Evolutionary conservation across 92 coral and sea anemone genomes (phyloP).

Genomic region (Zoanthus sociatus): DNA sequence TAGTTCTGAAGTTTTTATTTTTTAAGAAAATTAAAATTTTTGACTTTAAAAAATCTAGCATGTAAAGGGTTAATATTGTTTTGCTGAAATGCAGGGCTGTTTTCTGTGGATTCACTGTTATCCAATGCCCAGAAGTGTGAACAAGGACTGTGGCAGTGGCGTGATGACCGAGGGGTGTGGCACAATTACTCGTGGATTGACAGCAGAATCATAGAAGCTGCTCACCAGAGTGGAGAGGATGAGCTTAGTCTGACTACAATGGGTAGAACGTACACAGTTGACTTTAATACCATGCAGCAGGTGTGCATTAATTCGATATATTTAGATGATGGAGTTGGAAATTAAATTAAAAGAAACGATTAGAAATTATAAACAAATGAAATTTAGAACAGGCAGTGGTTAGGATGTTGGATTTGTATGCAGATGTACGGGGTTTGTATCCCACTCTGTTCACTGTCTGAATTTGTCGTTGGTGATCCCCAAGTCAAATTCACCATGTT

Average conservation of each 20-base stretch:
- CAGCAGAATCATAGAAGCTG: slow-evolving; percentile 98
- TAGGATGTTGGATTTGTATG: too few relatives aligned
- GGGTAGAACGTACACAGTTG: slow-evolving; percentile 96
- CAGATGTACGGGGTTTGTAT: too few relatives aligned
- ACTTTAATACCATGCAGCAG: slow-evolving; percentile 98
- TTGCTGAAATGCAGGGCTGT: slow-evolving; percentile 64
- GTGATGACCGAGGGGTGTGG: slow-evolving; percentile 97
- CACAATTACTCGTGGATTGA: slow-evolving; percentile 99
- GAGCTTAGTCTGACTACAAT: slow-evolving; percentile 94
- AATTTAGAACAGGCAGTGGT: too few relatives aligned
- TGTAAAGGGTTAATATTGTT: background rate
- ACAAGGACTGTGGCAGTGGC: slow-evolving; percentile 99
- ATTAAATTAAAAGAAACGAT: background rate
- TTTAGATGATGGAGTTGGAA: background rate
- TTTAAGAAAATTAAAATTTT: too few relatives aligned
- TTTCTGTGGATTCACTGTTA: slow-evolving; percentile 86
- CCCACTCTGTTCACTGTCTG: too few relatives aligned
- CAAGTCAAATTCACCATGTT: too few relatives aligned
- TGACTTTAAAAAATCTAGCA: too few relatives aligned
- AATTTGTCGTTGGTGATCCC: too few relatives aligned
- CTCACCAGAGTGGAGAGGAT: slow-evolving; percentile 97
- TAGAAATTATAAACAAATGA: too few relatives aligned
- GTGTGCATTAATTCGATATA: slow-evolving; percentile 40
- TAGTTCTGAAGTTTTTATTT: too few relatives aligned
- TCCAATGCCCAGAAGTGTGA: slow-evolving; percentile 84